Evolutionary conservation across 64 coral and sea anemone genomes (phyloP), one percentile per base, ranked within the genome.

Genomic region (Montipora sp.): DNA sequence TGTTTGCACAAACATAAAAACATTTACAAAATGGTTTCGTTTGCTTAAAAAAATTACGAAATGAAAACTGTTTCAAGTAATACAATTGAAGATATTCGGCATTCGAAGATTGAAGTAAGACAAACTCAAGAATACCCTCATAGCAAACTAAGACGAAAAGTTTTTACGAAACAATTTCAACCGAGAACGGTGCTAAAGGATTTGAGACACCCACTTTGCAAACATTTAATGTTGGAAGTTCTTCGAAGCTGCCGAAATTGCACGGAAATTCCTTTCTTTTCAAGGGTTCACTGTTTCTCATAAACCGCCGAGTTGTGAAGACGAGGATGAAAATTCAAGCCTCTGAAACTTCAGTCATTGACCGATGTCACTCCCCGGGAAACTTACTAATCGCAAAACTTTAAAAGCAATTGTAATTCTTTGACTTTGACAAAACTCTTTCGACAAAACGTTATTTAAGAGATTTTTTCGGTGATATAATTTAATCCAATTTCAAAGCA

Each of bases 401-500:
- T 50, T 45, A 4, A 51, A 12, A 71, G 61, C 18, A 14, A 50
- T 71, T 3, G 49, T 12, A 18, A 72, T 19, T 85, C 16, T 11
- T 9, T 23, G 21, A 45, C 16, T 20, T 85, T n/a, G 6, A 36
- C 36, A 36, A 36, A 36, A 36, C 11, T 57, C 53, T 57, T 57
- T 6, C 53, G 53, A 57, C 53, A 57, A 6, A 11, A 57, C 11
- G 53, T 57, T 8, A 57, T 72, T 14, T n/a, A 49, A 20, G 1
- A 6, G 23, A 13, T 3, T 63, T 66, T 83, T 81, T 14, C 12
- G 44, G 44, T 2, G 46, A 18, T 49, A 10, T 50, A 78, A 78
- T 49, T 78, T 85, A 85, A 85, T 85, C 47, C 45, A 71, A 71
- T 85, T 85, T 85, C 82, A 24, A 47, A 70, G 45, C 8, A 9